A percentile compares a stretch with the other conserved stretches of the same genome.
phyloP scores from a whole-genome alignment of 1,140 invertebrate species.

The Philopotamus ludificatus region DNA sequence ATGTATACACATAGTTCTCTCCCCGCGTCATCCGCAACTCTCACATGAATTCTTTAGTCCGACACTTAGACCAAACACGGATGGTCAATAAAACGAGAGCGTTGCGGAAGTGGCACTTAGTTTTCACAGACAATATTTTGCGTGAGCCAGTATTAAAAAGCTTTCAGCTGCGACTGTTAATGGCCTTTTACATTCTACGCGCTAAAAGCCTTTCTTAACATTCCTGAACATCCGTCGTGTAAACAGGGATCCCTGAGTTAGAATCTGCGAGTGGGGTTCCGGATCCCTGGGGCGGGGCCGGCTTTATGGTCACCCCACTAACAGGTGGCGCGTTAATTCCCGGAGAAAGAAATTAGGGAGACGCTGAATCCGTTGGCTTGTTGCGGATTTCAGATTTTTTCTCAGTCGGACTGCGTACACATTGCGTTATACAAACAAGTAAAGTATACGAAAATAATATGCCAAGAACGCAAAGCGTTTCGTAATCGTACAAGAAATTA shows the following conservation, averaged over 20 bases:
- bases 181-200: no score
- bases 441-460: no score
- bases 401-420: no score
- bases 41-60: no score
- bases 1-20: no score
- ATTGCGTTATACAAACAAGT: slow-evolving; percentile 1
- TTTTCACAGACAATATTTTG: background rate
- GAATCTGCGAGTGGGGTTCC: background rate
- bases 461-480: slow-evolving; percentile 12
- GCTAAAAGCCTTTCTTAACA: background rate
- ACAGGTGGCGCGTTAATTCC: background rate
- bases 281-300: background rate
- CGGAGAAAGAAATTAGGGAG: no score
- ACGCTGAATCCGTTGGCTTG: no score
- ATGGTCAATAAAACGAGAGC: background rate
- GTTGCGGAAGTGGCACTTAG: background rate
- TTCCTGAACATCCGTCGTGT: background rate
- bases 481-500: slow-evolving; percentile 22
- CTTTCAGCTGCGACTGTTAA: background rate
- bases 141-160: background rate
- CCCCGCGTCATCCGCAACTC: no score
- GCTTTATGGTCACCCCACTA: background rate
- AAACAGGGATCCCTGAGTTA: background rate
- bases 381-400: no score
- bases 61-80: no score